phyloP scores from a whole-genome alignment of 2,888 invertebrate genomes.

The Bruchidius siliquastri region DNA sequence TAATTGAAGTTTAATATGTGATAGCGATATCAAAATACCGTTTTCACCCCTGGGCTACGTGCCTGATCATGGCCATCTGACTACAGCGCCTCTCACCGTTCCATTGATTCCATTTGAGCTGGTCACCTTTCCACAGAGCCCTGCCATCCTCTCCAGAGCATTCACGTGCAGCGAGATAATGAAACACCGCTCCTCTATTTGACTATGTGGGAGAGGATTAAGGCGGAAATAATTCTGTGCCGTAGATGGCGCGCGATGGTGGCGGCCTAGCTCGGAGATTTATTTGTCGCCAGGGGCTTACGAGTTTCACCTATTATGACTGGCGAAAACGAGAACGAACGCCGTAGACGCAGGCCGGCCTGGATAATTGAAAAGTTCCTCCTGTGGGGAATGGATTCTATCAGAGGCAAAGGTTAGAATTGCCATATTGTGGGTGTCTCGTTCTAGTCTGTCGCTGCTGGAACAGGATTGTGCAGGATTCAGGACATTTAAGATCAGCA shows the following conservation, averaged over 20 bases:
- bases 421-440: too few species aligned
- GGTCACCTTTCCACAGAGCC: not conserved
- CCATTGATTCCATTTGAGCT: not conserved
- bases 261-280: conserved; percentile 3
- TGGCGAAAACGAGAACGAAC: not conserved
- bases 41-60: not conserved
- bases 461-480: too few species aligned
- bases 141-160: not conserved
- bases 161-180: not conserved
- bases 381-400: not conserved
- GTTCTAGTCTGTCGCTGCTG: too few species aligned
- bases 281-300: conserved; percentile 6
- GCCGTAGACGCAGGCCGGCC: not conserved
- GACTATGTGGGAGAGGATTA: not conserved
- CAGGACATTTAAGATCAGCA: too few species aligned
- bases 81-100: not conserved
- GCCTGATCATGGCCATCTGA: not conserved
- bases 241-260: not conserved
- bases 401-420: not conserved
- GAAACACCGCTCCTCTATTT: not conserved
- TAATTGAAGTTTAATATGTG: too few species aligned
- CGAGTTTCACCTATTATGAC: conserved; percentile 4
- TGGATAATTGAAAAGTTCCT: not conserved
- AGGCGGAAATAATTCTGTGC: conserved; percentile 4
- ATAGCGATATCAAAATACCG: too few species aligned